These are phyloP conservation scores for Passer montanus DNA, from an alignment of 2,113 vertebrate genomes.

Conservation along the genomic window DNA sequence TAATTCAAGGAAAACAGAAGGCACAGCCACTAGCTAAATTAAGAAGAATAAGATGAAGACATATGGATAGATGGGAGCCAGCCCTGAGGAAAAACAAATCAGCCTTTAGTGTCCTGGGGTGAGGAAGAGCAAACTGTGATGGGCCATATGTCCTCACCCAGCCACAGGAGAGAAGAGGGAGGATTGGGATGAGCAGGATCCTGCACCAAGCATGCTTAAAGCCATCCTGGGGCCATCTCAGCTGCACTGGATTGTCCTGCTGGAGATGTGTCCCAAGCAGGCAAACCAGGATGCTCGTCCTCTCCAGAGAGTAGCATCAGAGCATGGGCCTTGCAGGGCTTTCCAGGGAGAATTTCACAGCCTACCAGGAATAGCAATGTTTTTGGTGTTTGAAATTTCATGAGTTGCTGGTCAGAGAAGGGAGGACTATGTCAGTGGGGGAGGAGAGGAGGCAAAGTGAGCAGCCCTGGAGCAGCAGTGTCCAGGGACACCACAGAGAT, in stretches of 20 bases:
- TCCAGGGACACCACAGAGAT: not conserved
- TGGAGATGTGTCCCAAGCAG: not conserved
- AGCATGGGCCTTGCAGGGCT: not conserved
- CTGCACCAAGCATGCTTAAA: accelerated
- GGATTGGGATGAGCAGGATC: accelerated
- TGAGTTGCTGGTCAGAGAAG: not conserved
- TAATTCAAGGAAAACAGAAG: slow-evolving; percentile 65
- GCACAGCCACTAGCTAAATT: slow-evolving; percentile 59
- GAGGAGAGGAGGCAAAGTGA: accelerated
- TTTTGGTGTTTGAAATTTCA: not conserved
- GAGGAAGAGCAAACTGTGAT: not conserved
- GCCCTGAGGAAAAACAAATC: slow-evolving; percentile 48
- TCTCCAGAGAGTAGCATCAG: not conserved
- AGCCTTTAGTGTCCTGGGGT: slow-evolving; percentile 29
- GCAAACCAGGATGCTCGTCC: not conserved
- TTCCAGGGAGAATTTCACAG: not conserved
- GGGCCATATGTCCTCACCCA: not conserved
- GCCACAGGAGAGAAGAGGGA: not conserved
- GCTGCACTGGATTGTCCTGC: not conserved
- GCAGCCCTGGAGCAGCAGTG: not conserved
- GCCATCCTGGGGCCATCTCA: not conserved
- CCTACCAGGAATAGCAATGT: not conserved
- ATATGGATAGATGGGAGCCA: slow-evolving; percentile 47
- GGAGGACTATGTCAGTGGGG: accelerated
- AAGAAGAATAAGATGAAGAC: slow-evolving; percentile 54